Evolutionary conservation across 2,797 vertebrate genomes (phyloP), one percentile per base, ranked within the genome.

Genomic region (Pogonophryne albipinna): DNA sequence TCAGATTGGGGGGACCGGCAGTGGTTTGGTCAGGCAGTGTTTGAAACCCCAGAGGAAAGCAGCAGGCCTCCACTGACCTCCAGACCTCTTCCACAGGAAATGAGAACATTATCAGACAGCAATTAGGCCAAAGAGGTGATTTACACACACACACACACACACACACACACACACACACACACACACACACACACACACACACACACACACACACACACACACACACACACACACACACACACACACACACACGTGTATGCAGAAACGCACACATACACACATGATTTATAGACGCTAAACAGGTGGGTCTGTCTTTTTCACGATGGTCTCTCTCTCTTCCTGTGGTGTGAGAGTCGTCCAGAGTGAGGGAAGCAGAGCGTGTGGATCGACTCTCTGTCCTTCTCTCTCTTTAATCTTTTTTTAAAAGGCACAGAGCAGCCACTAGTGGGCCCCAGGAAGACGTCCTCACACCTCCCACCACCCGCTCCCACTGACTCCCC

Each of bases 51-150:
- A 84, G 65, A 82, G 64, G 68, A 57, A 80, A 74, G 65, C 85
- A 70, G 82, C 85, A 71, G 84, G 82, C 83, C 74, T 64, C 66
- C 57, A 12, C 27, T 89, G 86, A 90, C 78, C 89, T 85, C 74
- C 77, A 45, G 80, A 83, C 82, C 85, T 83, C 79, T 81, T 84
- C 80, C 75, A 79, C 86, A 82, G 91, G 82, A 92, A 91, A 90
- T 85, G 82, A 93, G 75, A 89, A 85, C 53, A 57, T 91, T 89
- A 92, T 91, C 90, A 89, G 89, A 83, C 76, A 85, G 85, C 89
- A 92, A 87, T 91, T 93, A 91, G 85, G 66, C 76, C 77, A 27
- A 79, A 63, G 50, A 74, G 71, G 53, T 89, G 89, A 92, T 92
- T 93, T 92, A 93, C 74, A 75, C 58, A 74, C 64, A 45, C 51